These are phyloP conservation scores for Celastrina argiolus DNA, from an alignment of 2,888 invertebrate species.

Conservation along the genomic window DNA sequence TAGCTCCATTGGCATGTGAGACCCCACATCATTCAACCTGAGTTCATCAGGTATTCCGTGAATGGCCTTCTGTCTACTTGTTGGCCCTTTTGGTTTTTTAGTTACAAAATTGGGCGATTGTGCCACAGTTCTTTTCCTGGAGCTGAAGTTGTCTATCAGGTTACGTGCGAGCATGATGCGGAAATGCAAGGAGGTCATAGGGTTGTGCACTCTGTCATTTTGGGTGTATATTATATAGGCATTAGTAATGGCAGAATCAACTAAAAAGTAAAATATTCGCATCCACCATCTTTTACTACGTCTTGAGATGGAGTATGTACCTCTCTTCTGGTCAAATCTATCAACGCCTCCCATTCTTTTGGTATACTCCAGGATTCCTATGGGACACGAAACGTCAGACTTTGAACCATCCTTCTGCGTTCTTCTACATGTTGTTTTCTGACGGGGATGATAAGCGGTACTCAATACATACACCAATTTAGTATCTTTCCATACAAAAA, in stretches of 20 bases:
- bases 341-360: slow-evolving; percentile 31
- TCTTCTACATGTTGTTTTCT: slow-evolving; percentile 12
- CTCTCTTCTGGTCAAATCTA: slow-evolving; percentile 30
- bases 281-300: slow-evolving; percentile 30
- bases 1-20: slow-evolving; percentile 19
- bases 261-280: slow-evolving; percentile 35
- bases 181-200: slow-evolving; percentile 23
- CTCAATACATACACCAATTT: slow-evolving; percentile 28
- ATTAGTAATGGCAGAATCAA: slow-evolving; percentile 32
- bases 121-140: not conserved
- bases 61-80: not conserved
- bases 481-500: slow-evolving; percentile 30
- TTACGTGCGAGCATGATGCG: slow-evolving; percentile 26
- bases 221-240: slow-evolving; percentile 21
- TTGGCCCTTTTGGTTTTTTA: not conserved
- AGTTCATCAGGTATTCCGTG: not conserved
- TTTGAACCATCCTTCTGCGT: slow-evolving; percentile 21
- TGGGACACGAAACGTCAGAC: slow-evolving; percentile 14
- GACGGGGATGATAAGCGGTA: slow-evolving; percentile 26
- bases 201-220: slow-evolving; percentile 23
- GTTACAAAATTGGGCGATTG: not conserved
- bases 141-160: not conserved
- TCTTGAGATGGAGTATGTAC: slow-evolving; percentile 31
- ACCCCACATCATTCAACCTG: slow-evolving; percentile 6
- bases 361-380: slow-evolving; percentile 27